Conservation (phyloP, 2,113 vertebrate genomes). For the Eretmochelys imbricata region DNA sequence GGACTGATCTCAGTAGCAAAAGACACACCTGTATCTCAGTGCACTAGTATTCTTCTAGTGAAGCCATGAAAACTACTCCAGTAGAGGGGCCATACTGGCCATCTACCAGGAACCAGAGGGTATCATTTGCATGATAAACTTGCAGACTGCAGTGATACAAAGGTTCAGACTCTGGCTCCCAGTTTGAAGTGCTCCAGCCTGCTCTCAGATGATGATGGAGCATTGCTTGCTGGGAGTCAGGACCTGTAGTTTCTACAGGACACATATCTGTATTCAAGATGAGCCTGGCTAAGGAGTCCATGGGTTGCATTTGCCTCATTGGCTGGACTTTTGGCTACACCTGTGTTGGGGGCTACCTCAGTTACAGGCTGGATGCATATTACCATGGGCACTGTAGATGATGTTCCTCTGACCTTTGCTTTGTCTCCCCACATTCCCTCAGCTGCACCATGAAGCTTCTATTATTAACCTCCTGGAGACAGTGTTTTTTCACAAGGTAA, state of each 20-base stretch:
- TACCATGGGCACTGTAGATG: not conserved
- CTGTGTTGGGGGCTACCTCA: not conserved
- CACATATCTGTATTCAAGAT: accelerated
- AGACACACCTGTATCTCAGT: accelerated
- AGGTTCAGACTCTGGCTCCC: not conserved
- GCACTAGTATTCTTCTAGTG: not conserved
- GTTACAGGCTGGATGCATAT: not conserved
- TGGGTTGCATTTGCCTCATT: not conserved
- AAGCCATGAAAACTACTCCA: accelerated
- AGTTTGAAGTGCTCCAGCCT: not conserved
- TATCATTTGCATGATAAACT: not conserved
- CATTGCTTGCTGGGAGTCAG: not conserved
- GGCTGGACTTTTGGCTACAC: not conserved
- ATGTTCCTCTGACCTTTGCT: not conserved
- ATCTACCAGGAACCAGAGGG: accelerated
- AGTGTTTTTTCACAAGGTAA: constrained; percentile 92
- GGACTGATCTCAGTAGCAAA: not conserved
- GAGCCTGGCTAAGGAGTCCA: not conserved
- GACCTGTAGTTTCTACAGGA: not conserved
- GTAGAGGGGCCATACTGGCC: not conserved
- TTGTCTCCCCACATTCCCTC: not conserved
- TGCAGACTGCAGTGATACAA: not conserved
- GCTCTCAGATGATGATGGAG: not conserved
- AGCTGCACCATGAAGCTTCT: constrained; percentile 95
- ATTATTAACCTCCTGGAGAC: constrained; percentile 96